Conservation (phyloP, 2,888 invertebrate species). For the Sphaeridia pumilis region DNA sequence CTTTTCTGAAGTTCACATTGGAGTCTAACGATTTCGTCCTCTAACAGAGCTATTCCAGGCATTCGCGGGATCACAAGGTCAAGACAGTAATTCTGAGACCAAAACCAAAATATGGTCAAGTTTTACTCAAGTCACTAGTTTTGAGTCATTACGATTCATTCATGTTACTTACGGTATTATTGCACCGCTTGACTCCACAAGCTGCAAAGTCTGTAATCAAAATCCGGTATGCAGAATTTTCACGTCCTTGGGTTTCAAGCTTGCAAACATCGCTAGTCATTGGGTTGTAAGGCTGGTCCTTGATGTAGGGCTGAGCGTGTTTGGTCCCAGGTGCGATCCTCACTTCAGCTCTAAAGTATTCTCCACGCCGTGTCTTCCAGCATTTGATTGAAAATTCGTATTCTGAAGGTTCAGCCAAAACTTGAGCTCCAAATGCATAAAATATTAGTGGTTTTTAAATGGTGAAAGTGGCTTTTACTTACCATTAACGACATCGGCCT, state of each 20-base stretch:
- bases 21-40: constrained; percentile 35
- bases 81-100: too few species aligned
- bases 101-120: too few species aligned
- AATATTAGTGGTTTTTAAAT: too few species aligned
- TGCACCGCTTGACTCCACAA: constrained; percentile 35
- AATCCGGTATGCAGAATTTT: constrained; percentile 27
- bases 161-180: too few species aligned
- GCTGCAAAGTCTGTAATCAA: constrained; percentile 28
- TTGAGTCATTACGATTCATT: too few species aligned
- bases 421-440: too few species aligned
- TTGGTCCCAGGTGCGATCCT: too few species aligned
- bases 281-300: constrained; percentile 34
- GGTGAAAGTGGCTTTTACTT: too few species aligned
- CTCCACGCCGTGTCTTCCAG: constrained; percentile 26
- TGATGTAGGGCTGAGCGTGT: constrained; percentile 34
- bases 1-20: constrained; percentile 33
- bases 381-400: too few species aligned
- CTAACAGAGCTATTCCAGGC: constrained; percentile 31
- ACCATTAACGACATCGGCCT: too few species aligned
- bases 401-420: too few species aligned
- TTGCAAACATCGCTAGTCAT: constrained; percentile 27
- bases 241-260: constrained; percentile 21
- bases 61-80: constrained; percentile 36
- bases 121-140: too few species aligned
- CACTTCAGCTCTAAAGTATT: constrained; percentile 35